A percentile compares a stretch with the other conserved stretches of the same genome.
Conservation (phyloP, 2,888 invertebrate species). For the Xylota segnis region DNA sequence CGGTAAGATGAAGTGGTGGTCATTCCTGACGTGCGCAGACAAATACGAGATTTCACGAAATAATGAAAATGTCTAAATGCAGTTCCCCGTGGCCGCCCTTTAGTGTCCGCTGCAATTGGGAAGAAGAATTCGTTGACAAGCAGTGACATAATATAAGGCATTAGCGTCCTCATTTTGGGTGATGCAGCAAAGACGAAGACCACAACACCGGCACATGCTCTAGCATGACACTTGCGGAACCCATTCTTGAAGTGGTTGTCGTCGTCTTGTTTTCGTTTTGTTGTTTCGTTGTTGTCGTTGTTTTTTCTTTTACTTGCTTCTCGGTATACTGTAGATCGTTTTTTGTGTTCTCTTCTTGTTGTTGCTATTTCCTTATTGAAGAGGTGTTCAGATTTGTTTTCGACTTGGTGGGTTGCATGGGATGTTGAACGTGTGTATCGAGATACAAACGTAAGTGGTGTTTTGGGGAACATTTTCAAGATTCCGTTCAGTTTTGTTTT, state of each 20-base stretch:
- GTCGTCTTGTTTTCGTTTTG: background rate
- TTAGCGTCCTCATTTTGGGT: background rate
- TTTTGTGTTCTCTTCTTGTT: too few species aligned
- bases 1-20: background rate
- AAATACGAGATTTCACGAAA: background rate
- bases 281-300: background rate
- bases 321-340: constrained; percentile 2
- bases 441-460: background rate
- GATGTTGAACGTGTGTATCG: background rate
- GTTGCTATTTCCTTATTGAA: background rate
- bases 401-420: background rate
- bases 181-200: background rate
- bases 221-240: background rate
- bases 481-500: too few species aligned
- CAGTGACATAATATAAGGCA: constrained; percentile 2
- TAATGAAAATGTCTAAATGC: constrained; percentile 3
- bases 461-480: too few species aligned
- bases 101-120: background rate
- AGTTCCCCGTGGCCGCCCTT: background rate
- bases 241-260: background rate
- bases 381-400: background rate
- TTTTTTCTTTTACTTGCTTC: background rate
- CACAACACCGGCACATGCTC: background rate
- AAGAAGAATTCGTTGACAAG: constrained; percentile 1
- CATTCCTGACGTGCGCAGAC: background rate